Percentiles rank a stretch among this genome's conserved stretches.
phyloP scores from a whole-genome alignment of 2,113 vertebrate genomes.

The Carollia perspicillata region DNA sequence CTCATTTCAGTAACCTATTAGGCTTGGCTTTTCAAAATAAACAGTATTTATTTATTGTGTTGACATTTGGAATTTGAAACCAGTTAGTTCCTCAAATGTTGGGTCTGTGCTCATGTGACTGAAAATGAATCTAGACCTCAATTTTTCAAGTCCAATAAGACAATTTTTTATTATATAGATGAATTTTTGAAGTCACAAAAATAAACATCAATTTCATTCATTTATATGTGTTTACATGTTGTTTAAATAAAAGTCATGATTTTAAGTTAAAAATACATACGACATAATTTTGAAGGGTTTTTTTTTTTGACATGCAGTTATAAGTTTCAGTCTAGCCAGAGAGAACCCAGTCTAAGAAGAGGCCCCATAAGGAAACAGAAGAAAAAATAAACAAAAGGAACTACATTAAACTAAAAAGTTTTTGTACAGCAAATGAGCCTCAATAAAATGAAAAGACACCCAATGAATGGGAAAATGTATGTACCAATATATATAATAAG shows the following conservation, averaged over 20 bases:
- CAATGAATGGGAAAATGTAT: too few species aligned
- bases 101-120: conserved; percentile 71
- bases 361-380: neutral
- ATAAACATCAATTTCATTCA: conserved; percentile 55
- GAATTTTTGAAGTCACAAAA: conserved; percentile 68
- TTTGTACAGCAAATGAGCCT: too few species aligned
- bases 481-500: too few species aligned
- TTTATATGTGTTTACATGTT: neutral
- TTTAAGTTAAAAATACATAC: conserved; percentile 38
- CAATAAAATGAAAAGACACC: too few species aligned
- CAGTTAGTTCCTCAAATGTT: conserved; percentile 76
- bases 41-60: conserved; percentile 40
- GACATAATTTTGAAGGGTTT: neutral
- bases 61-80: conserved; percentile 74
- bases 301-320: neutral
- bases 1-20: conserved; percentile 57
- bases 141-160: conserved; percentile 64
- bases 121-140: conserved; percentile 76
- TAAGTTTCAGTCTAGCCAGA: conserved; percentile 24
- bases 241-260: conserved; percentile 58
- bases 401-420: too few species aligned
- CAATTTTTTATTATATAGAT: conserved; percentile 68
- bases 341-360: conserved; percentile 30
- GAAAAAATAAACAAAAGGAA: too few species aligned
- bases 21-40: conserved; percentile 52